A percentile compares a stretch with the other conserved stretches of the same genome.
These are phyloP conservation scores for Mycalesis mineus DNA, from an alignment of 2,888 invertebrate species.

Conservation along the genomic window DNA sequence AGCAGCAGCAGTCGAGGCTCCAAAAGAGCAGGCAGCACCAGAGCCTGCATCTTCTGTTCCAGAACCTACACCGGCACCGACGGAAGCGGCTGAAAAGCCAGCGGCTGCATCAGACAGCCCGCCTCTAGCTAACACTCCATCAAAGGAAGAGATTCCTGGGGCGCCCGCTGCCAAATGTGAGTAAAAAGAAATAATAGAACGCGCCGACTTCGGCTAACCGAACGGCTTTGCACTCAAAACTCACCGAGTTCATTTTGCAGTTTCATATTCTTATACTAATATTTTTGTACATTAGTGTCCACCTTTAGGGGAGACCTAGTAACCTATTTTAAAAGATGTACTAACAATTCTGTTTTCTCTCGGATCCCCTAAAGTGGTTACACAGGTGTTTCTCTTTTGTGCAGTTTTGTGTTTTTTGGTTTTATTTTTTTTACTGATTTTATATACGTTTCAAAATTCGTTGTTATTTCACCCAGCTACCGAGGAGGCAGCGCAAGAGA, in stretches of 20 bases:
- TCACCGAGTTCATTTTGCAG: slow-evolving; percentile 73
- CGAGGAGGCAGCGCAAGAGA: slow-evolving; percentile 79
- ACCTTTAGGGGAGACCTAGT: slow-evolving; percentile 46
- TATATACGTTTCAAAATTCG: slow-evolving; percentile 73
- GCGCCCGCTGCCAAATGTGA: slow-evolving; percentile 66
- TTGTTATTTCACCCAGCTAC: slow-evolving; percentile 79
- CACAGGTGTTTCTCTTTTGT: slow-evolving; percentile 56
- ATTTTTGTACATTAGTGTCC: slow-evolving; percentile 53
- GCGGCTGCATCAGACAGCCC: slow-evolving; percentile 54
- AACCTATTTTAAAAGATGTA: not conserved
- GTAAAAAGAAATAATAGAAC: slow-evolving; percentile 40
- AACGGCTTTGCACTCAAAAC: slow-evolving; percentile 67
- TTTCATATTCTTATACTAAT: slow-evolving; percentile 70
- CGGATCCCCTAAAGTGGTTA: slow-evolving; percentile 23
- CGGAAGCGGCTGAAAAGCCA: slow-evolving; percentile 18
- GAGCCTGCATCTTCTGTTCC: slow-evolving; percentile 17
- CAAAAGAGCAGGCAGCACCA: slow-evolving; percentile 24
- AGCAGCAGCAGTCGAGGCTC: slow-evolving; percentile 27
- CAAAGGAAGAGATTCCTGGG: slow-evolving; percentile 55
- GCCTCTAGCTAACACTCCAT: slow-evolving; percentile 63
- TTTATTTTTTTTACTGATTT: slow-evolving; percentile 69
- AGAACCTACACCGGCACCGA: slow-evolving; percentile 11
- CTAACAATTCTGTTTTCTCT: slow-evolving; percentile 1
- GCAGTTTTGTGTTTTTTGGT: slow-evolving; percentile 75
- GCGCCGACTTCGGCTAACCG: slow-evolving; percentile 43